These are phyloP conservation scores for Semaprochilodus insignis DNA, from an alignment of 2,797 vertebrate species.

Conservation along the genomic window DNA sequence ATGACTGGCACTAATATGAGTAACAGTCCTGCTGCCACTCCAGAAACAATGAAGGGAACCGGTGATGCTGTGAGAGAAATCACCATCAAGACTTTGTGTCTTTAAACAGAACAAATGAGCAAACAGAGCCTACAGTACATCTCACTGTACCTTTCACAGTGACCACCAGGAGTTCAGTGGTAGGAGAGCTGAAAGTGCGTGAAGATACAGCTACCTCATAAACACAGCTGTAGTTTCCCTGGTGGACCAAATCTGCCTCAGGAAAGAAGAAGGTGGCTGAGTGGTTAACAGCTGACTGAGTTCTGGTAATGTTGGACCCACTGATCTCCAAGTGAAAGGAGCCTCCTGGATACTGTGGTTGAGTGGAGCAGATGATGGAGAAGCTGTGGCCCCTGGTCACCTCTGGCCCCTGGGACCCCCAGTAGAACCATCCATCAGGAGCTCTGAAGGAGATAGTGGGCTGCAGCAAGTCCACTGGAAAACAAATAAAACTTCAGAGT, in stretches of 20 bases:
- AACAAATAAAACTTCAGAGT: background rate
- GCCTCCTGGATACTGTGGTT: constrained; percentile 66
- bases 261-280: constrained; percentile 66
- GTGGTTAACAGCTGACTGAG: constrained; percentile 58
- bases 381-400: constrained; percentile 68
- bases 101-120: background rate
- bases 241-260: constrained; percentile 53
- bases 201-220: constrained; percentile 70
- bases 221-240: constrained; percentile 71
- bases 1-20: too few species aligned
- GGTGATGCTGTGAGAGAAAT: background rate
- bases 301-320: constrained; percentile 27
- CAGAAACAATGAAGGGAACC: background rate
- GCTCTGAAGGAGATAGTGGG: constrained; percentile 70
- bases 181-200: constrained; percentile 54
- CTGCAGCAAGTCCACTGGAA: constrained; percentile 68
- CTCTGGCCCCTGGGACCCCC: constrained; percentile 66
- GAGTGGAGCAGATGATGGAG: constrained; percentile 70
- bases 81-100: background rate
- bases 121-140: background rate
- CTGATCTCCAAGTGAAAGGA: constrained; percentile 66
- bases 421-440: constrained; percentile 64
- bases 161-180: background rate
- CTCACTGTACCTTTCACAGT: background rate
- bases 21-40: background rate